These are phyloP conservation scores for Tetragnatha versicolor DNA, from an alignment of 1,140 invertebrate species.

Conservation along the genomic window DNA sequence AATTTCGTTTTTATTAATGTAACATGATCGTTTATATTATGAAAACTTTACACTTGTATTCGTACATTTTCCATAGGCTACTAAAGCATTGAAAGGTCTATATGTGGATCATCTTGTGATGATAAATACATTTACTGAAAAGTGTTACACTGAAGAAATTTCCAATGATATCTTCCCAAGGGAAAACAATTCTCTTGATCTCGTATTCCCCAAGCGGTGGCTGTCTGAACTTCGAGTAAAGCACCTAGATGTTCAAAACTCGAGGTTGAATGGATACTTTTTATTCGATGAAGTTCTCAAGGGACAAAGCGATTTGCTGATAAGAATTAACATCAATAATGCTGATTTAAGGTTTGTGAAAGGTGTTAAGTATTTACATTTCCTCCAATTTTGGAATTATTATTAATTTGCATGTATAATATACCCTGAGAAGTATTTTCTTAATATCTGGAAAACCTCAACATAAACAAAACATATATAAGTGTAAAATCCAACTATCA, in stretches of 20 bases:
- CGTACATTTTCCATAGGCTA: background rate
- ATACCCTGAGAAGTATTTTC: too few species aligned
- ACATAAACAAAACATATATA: too few species aligned
- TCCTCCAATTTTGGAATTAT: too few species aligned
- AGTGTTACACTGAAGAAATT: background rate
- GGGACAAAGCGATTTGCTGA: slow-evolving; percentile 20
- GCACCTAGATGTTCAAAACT: slow-evolving; percentile 18
- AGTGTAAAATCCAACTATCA: too few species aligned
- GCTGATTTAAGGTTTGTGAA: slow-evolving; percentile 25
- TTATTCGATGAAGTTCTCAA: background rate
- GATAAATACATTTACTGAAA: background rate
- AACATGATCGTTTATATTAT: too few species aligned
- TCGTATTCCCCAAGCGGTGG: slow-evolving; percentile 25
- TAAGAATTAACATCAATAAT: background rate
- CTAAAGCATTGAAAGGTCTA: slow-evolving; percentile 7
- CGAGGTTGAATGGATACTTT: slow-evolving; percentile 5
- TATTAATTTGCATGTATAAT: too few species aligned
- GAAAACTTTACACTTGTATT: too few species aligned
- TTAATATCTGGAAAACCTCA: too few species aligned
- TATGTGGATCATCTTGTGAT: slow-evolving; percentile 13
- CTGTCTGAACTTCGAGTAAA: slow-evolving; percentile 8
- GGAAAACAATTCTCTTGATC: background rate
- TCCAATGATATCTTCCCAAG: background rate
- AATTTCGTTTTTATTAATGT: too few species aligned
- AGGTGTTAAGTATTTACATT: background rate